phyloP scores from a whole-genome alignment of 2,888 invertebrate species.

The Agrotis exclamationis region DNA sequence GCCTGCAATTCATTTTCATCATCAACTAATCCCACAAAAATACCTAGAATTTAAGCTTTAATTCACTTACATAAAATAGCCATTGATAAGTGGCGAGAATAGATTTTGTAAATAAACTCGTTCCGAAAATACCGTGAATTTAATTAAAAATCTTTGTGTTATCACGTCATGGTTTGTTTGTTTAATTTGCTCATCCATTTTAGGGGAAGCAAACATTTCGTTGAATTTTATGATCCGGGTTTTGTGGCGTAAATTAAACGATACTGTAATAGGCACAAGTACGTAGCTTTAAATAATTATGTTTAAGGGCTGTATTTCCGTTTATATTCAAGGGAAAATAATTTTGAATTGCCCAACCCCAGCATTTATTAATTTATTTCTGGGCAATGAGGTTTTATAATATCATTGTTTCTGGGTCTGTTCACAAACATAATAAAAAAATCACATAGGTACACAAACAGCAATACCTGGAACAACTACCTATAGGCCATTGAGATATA shows the following conservation, averaged over 20 bases:
- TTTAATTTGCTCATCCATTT: slow-evolving; percentile 4
- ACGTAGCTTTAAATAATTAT: too few species aligned
- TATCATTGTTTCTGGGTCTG: too few species aligned
- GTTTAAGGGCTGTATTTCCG: too few species aligned
- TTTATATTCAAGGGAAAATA: too few species aligned
- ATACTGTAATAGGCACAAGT: not conserved
- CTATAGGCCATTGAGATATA: too few species aligned
- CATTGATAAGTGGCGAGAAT: not conserved
- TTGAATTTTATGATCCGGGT: slow-evolving; percentile 12
- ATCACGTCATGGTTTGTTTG: slow-evolving; percentile 7
- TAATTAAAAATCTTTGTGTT: not conserved
- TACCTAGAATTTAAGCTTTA: not conserved
- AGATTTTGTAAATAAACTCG: not conserved
- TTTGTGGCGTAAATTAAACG: not conserved
- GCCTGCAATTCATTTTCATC: too few species aligned
- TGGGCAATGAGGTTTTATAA: too few species aligned
- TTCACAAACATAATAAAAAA: too few species aligned
- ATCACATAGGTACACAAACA: too few species aligned
- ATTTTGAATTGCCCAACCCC: too few species aligned
- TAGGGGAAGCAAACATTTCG: not conserved
- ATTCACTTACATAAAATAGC: slow-evolving; percentile 1
- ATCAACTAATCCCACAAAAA: not conserved
- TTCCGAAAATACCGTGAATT: not conserved
- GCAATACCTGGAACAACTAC: too few species aligned
- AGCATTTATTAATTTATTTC: too few species aligned